Evolutionary conservation across 2,797 vertebrate species (phyloP), one percentile per base, ranked within the genome.

Genomic region (Eulemur mongoz): DNA sequence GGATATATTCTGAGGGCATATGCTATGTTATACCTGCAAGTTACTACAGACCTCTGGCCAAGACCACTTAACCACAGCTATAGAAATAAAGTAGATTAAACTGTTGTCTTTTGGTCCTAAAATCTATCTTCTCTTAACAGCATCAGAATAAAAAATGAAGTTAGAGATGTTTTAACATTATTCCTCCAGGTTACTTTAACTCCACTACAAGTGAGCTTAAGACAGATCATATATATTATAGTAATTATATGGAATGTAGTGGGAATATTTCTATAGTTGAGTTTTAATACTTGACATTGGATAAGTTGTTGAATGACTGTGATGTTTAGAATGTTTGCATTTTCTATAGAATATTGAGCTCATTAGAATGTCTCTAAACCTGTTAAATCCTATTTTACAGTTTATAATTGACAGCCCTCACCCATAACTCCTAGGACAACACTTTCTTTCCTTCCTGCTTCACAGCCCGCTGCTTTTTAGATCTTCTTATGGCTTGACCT

Each of bases 141-240:
- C 18, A 73, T 93, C 59, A 67, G 67, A 84, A 52, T 79, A n/a
- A 80, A 70, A 96, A 96, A 73, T 76, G 35, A 82, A 48, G 35
- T 18, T 40, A 35, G 40, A 96, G 65, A 48, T 73, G 48, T 27
- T 75, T 80, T 92, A 79, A 50, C 70, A 89, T 45, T 79, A 89
- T 25, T 91, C 40, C 7, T 65, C 76, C 23, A 92, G 65, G 79
- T 89, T 45, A 82, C 38, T 85, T 70, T 88, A 85, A 76, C 50
- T 59, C 27, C 32, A 48, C 43, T 35, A 40, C 30, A 78, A 45
- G 20, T 45, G 18, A 95, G 18, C 65, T 69, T 87, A 72, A 94
- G 90, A 88, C 30, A 85, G 45, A 57, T 57, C 7, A 2, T 23
- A 50, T 40, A 23, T 50, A 54, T 80, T 75, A 23, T 73, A 52